Conservation (phyloP, 2,888 invertebrate genomes). For the Cerceris rybyensis region DNA sequence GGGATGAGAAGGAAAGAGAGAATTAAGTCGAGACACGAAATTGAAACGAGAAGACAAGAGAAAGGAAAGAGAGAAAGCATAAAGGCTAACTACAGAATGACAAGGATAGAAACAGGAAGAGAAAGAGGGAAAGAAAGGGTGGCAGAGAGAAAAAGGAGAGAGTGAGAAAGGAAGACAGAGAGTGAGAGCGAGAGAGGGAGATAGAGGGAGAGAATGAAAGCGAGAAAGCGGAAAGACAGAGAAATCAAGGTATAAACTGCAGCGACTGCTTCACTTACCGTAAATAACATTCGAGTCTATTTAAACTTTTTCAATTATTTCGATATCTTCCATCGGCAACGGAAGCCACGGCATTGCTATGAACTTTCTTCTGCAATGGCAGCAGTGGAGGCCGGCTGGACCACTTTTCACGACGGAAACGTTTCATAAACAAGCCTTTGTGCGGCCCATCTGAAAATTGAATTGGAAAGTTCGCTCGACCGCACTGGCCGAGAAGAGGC, state of each 20-base stretch:
- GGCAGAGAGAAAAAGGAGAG: no score
- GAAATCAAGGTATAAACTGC: not conserved
- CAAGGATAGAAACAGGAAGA: no score
- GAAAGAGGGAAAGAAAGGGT: no score
- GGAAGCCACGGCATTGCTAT: slow-evolving; percentile 7
- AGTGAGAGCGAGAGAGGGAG: no score
- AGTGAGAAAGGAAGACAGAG: no score
- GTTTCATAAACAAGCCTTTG: slow-evolving; percentile 76
- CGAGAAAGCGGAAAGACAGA: slow-evolving; percentile 4
- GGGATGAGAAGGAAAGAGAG: not conserved
- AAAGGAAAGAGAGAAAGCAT: no score
- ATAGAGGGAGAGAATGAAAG: not conserved
- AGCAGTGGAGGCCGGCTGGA: not conserved
- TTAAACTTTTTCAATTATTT: slow-evolving; percentile 78
- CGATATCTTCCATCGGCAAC: slow-evolving; percentile 68
- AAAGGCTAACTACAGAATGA: no score
- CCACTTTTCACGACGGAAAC: slow-evolving; percentile 44
- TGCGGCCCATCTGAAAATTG: slow-evolving; percentile 71
- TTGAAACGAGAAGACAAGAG: no score
- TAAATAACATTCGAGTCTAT: slow-evolving; percentile 69
- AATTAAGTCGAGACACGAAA: not conserved
- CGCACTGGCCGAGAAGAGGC: slow-evolving; percentile 24
- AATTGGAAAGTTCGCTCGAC: slow-evolving; percentile 71
- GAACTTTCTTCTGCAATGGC: slow-evolving; percentile 47
- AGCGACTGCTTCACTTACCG: not conserved